Conservation (phyloP, 2,113 vertebrate genomes). For the Sorex fumeus region DNA sequence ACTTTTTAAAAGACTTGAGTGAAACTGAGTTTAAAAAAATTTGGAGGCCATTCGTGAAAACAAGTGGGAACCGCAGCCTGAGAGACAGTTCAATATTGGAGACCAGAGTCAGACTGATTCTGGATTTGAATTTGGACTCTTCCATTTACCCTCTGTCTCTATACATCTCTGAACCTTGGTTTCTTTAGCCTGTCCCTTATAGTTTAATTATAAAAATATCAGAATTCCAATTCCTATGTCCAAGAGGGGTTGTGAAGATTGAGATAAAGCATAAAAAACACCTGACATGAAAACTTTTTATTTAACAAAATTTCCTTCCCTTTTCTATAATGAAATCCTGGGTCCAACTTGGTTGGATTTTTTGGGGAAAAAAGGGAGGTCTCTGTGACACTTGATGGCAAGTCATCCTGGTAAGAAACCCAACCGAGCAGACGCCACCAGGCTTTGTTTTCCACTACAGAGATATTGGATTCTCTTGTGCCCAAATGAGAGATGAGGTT, state of each 20-base stretch:
- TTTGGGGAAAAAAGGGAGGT: neutral
- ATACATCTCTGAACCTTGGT: neutral
- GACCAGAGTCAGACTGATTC: neutral
- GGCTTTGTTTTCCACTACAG: neutral
- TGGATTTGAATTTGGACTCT: conserved; percentile 15
- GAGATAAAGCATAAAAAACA: conserved; percentile 27
- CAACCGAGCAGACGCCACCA: neutral
- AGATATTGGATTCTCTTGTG: neutral
- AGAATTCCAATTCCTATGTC: conserved; percentile 4
- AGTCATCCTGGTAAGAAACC: conserved; percentile 8
- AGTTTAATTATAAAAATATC: conserved; percentile 36
- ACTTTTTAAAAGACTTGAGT: conserved; percentile 35
- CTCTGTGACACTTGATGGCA: neutral
- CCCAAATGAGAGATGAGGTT: neutral
- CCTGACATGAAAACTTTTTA: neutral
- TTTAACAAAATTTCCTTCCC: conserved; percentile 15
- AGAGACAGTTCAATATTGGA: conserved; percentile 15
- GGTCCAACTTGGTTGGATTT: neutral
- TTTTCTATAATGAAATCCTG: conserved; percentile 39
- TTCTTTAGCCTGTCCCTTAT: conserved; percentile 24
- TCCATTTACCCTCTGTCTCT: neutral
- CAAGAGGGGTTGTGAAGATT: conserved; percentile 28
- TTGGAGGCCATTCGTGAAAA: neutral
- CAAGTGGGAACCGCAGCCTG: conserved; percentile 19
- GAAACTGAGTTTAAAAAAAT: conserved; percentile 37